Conservation (phyloP, 2,888 invertebrate species). For the Muscina levida region DNA sequence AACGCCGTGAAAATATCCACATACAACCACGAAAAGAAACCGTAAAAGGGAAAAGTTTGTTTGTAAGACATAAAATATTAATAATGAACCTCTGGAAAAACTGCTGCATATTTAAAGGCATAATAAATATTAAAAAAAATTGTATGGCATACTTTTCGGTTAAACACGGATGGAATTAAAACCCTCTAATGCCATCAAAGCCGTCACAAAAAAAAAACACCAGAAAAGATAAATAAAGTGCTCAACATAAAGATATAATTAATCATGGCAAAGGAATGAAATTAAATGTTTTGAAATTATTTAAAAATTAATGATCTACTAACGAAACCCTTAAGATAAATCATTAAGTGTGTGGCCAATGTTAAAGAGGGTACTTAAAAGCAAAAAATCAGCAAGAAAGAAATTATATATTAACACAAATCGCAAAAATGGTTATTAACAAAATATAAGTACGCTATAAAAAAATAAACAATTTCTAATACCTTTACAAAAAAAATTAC, state of each 20-base stretch:
- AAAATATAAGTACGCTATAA: background rate
- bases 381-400: too few relatives aligned
- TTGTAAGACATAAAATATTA: conserved; percentile 42
- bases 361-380: too few relatives aligned
- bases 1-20: conserved; percentile 29
- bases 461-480: too few relatives aligned
- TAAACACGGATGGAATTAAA: background rate
- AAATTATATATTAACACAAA: too few relatives aligned
- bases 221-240: too few relatives aligned
- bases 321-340: conserved; percentile 17
- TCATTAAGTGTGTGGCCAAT: background rate
- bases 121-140: conserved; percentile 33
- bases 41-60: conserved; percentile 42
- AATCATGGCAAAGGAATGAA: background rate
- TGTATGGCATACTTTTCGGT: conserved; percentile 20
- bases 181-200: background rate
- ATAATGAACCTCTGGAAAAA: conserved; percentile 17
- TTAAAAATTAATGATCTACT: too few relatives aligned
- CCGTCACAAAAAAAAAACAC: too few relatives aligned
- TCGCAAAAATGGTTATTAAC: background rate
- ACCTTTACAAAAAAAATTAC: too few relatives aligned
- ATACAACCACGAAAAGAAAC: background rate
- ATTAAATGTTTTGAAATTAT: too few relatives aligned
- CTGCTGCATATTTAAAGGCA: conserved; percentile 49
- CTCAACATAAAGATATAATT: background rate